Evolutionary conservation across 2,888 invertebrate species (phyloP).

Genomic region (Crematogaster levior): DNA sequence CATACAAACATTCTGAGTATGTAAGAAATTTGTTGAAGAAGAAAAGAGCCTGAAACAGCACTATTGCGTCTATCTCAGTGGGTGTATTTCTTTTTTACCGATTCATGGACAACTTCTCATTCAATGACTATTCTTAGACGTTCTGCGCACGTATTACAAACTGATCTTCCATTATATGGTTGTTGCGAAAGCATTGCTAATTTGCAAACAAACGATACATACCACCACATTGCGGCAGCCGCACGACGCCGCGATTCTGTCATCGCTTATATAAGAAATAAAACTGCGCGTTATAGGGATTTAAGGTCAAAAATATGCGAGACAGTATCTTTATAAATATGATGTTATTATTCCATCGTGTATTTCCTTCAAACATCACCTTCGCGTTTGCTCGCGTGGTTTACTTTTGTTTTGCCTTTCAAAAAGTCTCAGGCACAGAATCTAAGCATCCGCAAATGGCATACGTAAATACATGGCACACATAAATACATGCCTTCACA

Average conservation of each 20-base stretch:
- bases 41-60: neutral
- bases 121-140: neutral
- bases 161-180: neutral
- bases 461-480: too few relatives aligned
- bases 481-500: neutral
- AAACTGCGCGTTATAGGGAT: constrained; percentile 3
- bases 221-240: neutral
- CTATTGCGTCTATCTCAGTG: neutral
- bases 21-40: neutral
- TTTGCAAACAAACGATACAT: constrained; percentile 37
- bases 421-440: neutral
- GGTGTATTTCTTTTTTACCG: neutral
- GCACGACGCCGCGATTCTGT: neutral
- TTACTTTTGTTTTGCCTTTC: neutral
- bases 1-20: neutral
- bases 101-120: neutral
- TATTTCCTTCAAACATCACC: neutral
- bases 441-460: neutral
- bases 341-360: neutral
- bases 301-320: constrained; percentile 16
- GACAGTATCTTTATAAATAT: neutral
- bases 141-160: neutral
- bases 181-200: constrained; percentile 19
- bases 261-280: constrained; percentile 24
- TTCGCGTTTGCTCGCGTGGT: neutral